phyloP scores from a whole-genome alignment of 1,140 invertebrate genomes.

The Panonychus citri region DNA sequence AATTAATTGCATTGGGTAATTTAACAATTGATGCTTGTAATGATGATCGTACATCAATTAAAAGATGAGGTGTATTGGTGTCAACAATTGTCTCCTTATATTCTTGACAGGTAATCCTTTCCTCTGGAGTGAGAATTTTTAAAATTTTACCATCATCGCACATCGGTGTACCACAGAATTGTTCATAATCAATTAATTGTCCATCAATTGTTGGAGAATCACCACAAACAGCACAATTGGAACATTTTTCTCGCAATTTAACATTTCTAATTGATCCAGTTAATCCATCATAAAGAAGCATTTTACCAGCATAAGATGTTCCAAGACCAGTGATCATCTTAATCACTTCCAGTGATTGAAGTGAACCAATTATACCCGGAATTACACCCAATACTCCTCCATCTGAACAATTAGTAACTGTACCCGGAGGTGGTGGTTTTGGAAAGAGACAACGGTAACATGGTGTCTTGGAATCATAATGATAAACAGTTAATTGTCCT shows the following conservation, averaged over 20 bases:
- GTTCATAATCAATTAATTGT: constrained; percentile 53
- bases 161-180: constrained; percentile 55
- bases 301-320: constrained; percentile 19
- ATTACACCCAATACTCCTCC: constrained; percentile 81
- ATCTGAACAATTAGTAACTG: constrained; percentile 87
- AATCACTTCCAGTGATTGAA: constrained; percentile 82
- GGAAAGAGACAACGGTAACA: constrained; percentile 86
- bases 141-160: constrained; percentile 33
- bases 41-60: constrained; percentile 47
- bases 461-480: constrained; percentile 34
- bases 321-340: constrained; percentile 44
- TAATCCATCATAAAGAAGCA: constrained; percentile 68
- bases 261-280: constrained; percentile 49
- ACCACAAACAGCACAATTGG: constrained; percentile 52
- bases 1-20: constrained; percentile 35
- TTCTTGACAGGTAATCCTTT: constrained; percentile 33
- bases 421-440: constrained; percentile 55
- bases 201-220: constrained; percentile 37
- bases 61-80: constrained; percentile 25
- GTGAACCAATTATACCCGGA: constrained; percentile 65
- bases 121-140: constrained; percentile 25
- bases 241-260: constrained; percentile 42
- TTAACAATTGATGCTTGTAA: constrained; percentile 50
- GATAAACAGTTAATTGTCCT: constrained; percentile 85
- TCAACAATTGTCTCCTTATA: constrained; percentile 27